Conservation (phyloP, 2,888 invertebrate genomes). For the Phengaris arion region DNA sequence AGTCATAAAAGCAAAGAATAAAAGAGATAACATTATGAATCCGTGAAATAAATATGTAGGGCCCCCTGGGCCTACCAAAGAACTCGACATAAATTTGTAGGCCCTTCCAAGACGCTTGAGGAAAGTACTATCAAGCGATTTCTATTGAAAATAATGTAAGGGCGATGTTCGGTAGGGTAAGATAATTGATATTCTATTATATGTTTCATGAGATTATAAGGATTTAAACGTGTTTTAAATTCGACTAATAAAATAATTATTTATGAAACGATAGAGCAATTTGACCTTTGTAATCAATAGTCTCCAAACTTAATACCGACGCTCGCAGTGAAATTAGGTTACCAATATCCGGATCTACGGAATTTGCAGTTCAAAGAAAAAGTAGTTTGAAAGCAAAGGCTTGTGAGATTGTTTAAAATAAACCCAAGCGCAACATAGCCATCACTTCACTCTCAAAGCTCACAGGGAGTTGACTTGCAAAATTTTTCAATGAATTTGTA, state of each 20-base stretch:
- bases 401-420: conserved; percentile 33
- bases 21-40: conserved; percentile 14
- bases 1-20: conserved; percentile 9
- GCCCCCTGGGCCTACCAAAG: conserved; percentile 3
- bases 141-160: conserved; percentile 16
- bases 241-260: neutral
- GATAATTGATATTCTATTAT: conserved; percentile 6
- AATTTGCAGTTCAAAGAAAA: conserved; percentile 32
- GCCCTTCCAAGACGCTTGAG: conserved; percentile 24
- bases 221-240: neutral
- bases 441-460: conserved; percentile 27
- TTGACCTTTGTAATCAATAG: conserved; percentile 10
- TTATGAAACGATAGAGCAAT: neutral
- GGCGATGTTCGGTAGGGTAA: neutral
- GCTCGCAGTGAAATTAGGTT: conserved; percentile 26
- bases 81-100: conserved; percentile 24
- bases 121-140: conserved; percentile 15
- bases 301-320: conserved; percentile 1
- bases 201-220: neutral
- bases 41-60: conserved; percentile 27
- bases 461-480: conserved; percentile 27
- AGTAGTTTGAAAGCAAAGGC: conserved; percentile 35
- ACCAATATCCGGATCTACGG: conserved; percentile 29
- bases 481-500: conserved; percentile 17
- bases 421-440: conserved; percentile 26